phyloP scores from a whole-genome alignment of 2,113 vertebrate genomes.

The Thinocorus orbignyianus region DNA sequence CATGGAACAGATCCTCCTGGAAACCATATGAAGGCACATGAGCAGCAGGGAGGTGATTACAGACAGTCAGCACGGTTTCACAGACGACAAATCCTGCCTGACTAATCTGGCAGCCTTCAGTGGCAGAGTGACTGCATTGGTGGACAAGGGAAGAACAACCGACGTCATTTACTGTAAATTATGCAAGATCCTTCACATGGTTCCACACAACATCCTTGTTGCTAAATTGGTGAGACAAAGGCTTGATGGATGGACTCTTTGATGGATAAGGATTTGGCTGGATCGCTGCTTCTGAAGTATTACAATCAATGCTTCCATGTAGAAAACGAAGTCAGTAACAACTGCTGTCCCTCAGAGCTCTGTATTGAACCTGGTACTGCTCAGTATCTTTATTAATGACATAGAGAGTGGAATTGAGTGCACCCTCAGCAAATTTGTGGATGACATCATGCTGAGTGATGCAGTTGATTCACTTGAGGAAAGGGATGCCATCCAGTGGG shows the following conservation, averaged over 20 bases:
- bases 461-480: neutral
- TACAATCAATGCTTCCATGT: neutral
- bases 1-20: neutral
- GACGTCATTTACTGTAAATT: neutral
- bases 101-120: neutral
- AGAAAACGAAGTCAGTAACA: neutral
- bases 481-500: neutral
- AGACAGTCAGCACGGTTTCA: neutral
- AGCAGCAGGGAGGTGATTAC: neutral
- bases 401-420: neutral
- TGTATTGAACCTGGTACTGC: neutral
- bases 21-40: neutral
- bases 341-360: neutral
- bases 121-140: neutral
- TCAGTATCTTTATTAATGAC: neutral
- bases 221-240: neutral
- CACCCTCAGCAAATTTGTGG: neutral
- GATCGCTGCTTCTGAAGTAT: neutral
- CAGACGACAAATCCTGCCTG: neutral
- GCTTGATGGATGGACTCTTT: neutral
- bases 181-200: neutral
- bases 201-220: neutral
- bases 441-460: too few relatives aligned
- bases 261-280: neutral
- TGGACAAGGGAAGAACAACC: neutral